Percentiles rank a stretch among this genome's conserved stretches.
These are phyloP conservation scores for Pungitius pungitius DNA, from an alignment of 2,113 vertebrate species.

Conservation along the genomic window DNA sequence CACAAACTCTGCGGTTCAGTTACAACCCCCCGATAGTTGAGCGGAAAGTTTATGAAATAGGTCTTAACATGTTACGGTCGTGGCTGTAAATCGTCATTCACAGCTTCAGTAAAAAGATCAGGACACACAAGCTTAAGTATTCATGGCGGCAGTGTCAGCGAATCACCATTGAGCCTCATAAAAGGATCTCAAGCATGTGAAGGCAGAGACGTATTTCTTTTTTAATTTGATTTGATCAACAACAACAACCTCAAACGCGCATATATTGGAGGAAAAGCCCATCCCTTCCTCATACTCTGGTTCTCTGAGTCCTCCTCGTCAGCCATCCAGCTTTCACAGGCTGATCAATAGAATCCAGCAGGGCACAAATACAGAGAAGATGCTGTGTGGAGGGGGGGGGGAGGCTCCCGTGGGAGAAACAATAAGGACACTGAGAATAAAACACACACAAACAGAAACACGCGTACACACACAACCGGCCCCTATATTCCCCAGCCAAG, in stretches of 20 bases:
- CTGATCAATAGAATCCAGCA: slow-evolving; percentile 78
- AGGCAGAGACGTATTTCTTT: slow-evolving; percentile 30
- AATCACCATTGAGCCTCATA: slow-evolving; percentile 54
- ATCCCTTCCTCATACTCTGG: slow-evolving; percentile 10
- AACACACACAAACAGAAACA: slow-evolving; percentile 59
- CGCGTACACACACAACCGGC: slow-evolving; percentile 48
- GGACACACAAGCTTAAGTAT: slow-evolving; percentile 18
- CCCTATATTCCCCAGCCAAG: slow-evolving; percentile 58
- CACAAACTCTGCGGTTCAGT: background rate
- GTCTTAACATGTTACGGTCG: slow-evolving; percentile 14
- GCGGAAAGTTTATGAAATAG: slow-evolving; percentile 37
- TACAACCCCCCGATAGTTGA: slow-evolving; percentile 25
- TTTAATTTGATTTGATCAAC: slow-evolving; percentile 28
- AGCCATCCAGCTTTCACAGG: slow-evolving; percentile 72
- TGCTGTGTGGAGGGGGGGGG: slow-evolving; percentile 32
- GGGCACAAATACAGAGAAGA: slow-evolving; percentile 67
- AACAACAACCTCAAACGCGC: slow-evolving; percentile 25
- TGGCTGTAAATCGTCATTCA: slow-evolving; percentile 50
- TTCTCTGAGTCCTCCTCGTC: slow-evolving; percentile 42
- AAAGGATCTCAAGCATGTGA: slow-evolving; percentile 46
- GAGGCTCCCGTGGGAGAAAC: slow-evolving; percentile 57
- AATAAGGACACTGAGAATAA: slow-evolving; percentile 78
- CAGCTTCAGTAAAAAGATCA: slow-evolving; percentile 27
- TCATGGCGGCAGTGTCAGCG: slow-evolving; percentile 42
- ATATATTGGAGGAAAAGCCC: slow-evolving; percentile 24